phyloP scores from a whole-genome alignment of 2,113 vertebrate species.

The Atractosteus spatula region DNA sequence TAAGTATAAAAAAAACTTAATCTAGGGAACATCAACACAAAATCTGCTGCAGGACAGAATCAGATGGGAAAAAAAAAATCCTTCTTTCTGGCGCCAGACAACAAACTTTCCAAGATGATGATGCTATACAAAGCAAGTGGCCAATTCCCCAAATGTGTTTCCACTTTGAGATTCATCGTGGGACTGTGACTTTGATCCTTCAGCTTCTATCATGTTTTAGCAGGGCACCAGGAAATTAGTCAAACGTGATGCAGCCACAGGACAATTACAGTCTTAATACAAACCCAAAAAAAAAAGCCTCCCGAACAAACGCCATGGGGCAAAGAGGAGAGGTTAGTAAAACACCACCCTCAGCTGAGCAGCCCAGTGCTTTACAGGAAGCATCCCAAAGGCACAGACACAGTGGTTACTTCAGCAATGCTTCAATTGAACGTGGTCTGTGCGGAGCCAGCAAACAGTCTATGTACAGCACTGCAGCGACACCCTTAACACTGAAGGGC shows the following conservation, averaged over 20 bases:
- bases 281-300: neutral
- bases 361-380: too few species aligned
- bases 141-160: conserved; percentile 15
- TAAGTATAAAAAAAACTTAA: too few species aligned
- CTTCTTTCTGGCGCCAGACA: conserved; percentile 6
- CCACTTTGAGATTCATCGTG: conserved; percentile 5
- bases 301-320: too few species aligned
- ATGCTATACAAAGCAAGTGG: neutral
- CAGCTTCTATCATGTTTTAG: neutral
- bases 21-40: neutral
- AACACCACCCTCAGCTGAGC: too few species aligned
- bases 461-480: too few species aligned
- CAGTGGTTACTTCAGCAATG: too few species aligned
- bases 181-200: conserved; percentile 6
- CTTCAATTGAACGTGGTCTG: too few species aligned
- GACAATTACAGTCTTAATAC: conserved; percentile 22
- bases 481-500: too few species aligned
- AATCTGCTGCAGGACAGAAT: neutral
- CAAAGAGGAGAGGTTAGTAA: too few species aligned
- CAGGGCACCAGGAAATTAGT: conserved; percentile 4
- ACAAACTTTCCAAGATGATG: neutral
- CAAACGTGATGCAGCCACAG: conserved; percentile 16
- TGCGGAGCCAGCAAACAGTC: too few species aligned
- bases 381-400: too few species aligned
- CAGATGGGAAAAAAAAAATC: neutral